phyloP scores from a whole-genome alignment of 1,140 invertebrate genomes.

The Hetaerina americana region DNA sequence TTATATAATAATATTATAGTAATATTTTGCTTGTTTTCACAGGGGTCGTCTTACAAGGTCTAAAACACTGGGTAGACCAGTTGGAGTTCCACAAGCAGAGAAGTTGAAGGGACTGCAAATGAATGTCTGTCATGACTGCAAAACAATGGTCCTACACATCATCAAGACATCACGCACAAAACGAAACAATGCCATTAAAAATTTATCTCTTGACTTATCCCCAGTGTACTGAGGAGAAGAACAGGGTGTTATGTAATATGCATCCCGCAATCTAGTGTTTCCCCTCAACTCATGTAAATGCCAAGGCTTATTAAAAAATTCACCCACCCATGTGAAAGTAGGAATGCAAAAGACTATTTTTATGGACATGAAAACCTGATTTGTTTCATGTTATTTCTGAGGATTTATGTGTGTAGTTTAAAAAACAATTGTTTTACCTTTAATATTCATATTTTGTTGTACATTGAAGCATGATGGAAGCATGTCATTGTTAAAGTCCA shows the following conservation, averaged over 20 bases:
- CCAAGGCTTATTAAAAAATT: background rate
- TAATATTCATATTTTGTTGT: background rate
- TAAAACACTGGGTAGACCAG: conserved; percentile 20
- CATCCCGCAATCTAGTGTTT: background rate
- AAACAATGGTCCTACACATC: conserved; percentile 84
- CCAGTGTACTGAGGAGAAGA: conserved; percentile 50
- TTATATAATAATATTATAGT: background rate
- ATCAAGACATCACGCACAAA: conserved; percentile 66
- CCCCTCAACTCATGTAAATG: background rate
- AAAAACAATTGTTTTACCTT: background rate
- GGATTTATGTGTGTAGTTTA: background rate
- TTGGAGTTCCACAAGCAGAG: conserved; percentile 29
- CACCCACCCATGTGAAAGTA: background rate
- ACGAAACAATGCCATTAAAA: conserved; percentile 56
- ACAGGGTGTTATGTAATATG: background rate
- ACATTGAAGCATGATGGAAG: background rate
- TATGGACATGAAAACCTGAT: background rate
- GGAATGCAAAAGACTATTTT: background rate
- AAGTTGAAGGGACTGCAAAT: conserved; percentile 63
- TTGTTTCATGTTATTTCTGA: background rate
- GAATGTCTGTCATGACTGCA: conserved; percentile 87
- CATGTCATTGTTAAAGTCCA: background rate
- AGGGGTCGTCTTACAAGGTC: conserved; percentile 20
- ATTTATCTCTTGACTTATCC: conserved; percentile 65
- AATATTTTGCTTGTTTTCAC: conserved; percentile 9